These are phyloP conservation scores for Coelopa frigida DNA, from an alignment of 1,140 invertebrate species.

Conservation along the genomic window DNA sequence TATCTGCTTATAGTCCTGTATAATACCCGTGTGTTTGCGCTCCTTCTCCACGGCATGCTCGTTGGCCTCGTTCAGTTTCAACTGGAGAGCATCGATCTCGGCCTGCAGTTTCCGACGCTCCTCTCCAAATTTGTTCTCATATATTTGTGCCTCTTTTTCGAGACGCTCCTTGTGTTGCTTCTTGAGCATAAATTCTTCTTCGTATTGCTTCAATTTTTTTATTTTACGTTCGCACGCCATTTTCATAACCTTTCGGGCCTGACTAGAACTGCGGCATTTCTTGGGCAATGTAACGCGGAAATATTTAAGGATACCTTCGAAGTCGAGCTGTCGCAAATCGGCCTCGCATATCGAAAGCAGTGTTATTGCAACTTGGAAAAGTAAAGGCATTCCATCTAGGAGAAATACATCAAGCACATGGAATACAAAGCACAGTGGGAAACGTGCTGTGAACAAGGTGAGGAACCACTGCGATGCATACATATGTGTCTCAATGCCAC, in stretches of 20 bases:
- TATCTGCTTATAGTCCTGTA: conserved; percentile 89
- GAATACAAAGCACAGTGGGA: conserved; percentile 95
- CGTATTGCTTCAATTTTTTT: conserved; percentile 92
- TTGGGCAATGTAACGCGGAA: conserved; percentile 94
- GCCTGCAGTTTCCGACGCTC: conserved; percentile 72
- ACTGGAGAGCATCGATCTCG: conserved; percentile 74
- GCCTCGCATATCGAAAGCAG: conserved; percentile 86
- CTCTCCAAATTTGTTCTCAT: conserved; percentile 57
- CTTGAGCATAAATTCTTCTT: conserved; percentile 79
- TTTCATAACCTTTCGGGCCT: conserved; percentile 81
- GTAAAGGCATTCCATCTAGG: conserved; percentile 84
- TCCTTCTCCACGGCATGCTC: conserved; percentile 66
- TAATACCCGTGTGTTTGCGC: conserved; percentile 65
- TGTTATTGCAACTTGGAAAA: conserved; percentile 94
- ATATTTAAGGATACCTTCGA: conserved; percentile 92
- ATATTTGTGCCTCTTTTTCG: conserved; percentile 53
- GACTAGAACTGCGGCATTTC: conserved; percentile 86
- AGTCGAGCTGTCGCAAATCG: conserved; percentile 91
- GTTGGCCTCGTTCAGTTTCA: conserved; percentile 69
- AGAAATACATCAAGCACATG: conserved; percentile 96
- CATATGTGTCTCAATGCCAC: conserved; percentile 96
- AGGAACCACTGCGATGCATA: conserved; percentile 99
- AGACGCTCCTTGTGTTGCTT: conserved; percentile 74
- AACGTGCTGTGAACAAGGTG: conserved; percentile 96
- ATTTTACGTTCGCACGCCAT: conserved; percentile 85